Evolutionary conservation across 2,113 vertebrate species (phyloP), one percentile per base, ranked within the genome.

Genomic region (Oostethus manadensis): DNA sequence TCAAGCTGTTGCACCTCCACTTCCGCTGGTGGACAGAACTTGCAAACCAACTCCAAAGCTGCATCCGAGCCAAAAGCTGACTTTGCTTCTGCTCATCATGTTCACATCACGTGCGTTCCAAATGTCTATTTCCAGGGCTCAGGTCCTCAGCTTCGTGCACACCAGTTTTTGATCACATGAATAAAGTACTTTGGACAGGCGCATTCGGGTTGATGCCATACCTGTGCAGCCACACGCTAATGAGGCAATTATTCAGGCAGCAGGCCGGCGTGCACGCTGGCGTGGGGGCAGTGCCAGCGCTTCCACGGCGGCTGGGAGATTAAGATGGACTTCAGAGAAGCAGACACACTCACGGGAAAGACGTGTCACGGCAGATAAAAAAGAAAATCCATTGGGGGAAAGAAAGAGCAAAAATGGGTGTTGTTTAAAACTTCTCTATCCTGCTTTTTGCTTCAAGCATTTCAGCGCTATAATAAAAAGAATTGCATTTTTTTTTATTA

Each of bases 161-260:
- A 56, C 51, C 62, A 73, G 10, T 73, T 82, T 86, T 79, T 81
- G 77, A 86, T 82, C 79, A 83, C 69, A 83, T 65, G 73, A 82
- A 86, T 71, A 84, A 83, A 86, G 80, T 69, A 74, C 78, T 79
- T 84, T 8, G 57, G 73, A 82, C 82, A 84, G 79, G 79, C 76
- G 67, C 58, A 78, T 70, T 76, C 69, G 83, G 80, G 75, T 83
- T 87, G 51, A 66, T 74, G 77, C 77, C 74, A 61, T 86, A 87
- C 80, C 82, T 82, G 77, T 68, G 74, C 76, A 66, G 66, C 53
- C 69, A 67, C 76, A 79, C 76, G 73, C 76, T 88, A 90, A 90
- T 90, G 86, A 91, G 79, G 85, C 81, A 88, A 87, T 90, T 86
- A 87, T 84, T 76, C 82, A 80, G 74, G 86, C 70, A 78, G 75